A percentile compares a stretch with the other conserved stretches of the same genome.
Conservation (phyloP, 2,113 vertebrate genomes). For the Dromas ardeola region DNA sequence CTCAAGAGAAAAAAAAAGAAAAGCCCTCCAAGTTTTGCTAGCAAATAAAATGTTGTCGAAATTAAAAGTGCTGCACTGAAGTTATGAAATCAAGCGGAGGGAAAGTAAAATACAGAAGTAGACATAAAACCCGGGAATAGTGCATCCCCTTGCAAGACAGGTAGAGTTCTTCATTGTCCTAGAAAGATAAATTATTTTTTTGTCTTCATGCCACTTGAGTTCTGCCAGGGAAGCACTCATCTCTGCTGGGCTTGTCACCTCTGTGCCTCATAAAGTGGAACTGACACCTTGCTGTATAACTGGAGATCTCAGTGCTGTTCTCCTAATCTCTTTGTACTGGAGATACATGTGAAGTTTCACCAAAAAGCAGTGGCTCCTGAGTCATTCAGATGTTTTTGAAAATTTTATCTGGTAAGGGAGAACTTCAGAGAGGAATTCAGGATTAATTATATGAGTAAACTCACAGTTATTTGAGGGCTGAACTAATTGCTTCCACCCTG, state of each 20-base stretch:
- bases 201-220: neutral
- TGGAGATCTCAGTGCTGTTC: neutral
- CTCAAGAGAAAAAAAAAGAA: neutral
- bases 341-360: neutral
- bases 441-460: conserved; percentile 28
- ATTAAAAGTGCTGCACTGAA: neutral
- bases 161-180: neutral
- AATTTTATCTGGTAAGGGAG: neutral
- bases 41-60: neutral
- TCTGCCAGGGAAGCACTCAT: neutral
- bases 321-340: neutral
- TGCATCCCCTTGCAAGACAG: neutral
- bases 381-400: neutral
- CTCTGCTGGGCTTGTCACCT: neutral
- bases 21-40: neutral
- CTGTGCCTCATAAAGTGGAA: neutral
- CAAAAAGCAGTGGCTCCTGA: neutral
- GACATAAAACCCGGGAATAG: neutral
- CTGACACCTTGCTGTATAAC: neutral
- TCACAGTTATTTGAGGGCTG: conserved; percentile 9
- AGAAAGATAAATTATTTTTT: neutral
- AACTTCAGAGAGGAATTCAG: conserved; percentile 11
- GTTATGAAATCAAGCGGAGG: neutral
- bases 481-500: conserved; percentile 51
- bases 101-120: neutral